These are phyloP conservation scores for Acronicta aceris DNA, from an alignment of 2,888 invertebrate genomes.

Conservation along the genomic window DNA sequence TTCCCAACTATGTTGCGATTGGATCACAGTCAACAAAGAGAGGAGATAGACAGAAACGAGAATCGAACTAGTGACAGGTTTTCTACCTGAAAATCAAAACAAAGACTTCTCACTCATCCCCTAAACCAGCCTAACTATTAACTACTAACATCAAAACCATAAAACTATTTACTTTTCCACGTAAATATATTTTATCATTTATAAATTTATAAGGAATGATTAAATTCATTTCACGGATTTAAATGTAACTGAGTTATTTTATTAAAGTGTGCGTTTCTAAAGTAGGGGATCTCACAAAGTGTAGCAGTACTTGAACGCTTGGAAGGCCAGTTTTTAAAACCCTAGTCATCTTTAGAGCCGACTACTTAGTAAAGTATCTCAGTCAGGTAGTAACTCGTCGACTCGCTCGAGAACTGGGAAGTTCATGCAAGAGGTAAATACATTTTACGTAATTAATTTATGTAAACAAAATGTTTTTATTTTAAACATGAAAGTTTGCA, in stretches of 20 bases:
- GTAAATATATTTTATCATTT: slow-evolving; percentile 32
- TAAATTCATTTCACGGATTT: slow-evolving; percentile 32
- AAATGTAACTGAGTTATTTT: slow-evolving; percentile 1
- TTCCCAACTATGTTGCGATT: too few species aligned
- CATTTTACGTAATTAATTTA: background rate
- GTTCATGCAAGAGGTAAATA: background rate
- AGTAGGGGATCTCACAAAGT: background rate
- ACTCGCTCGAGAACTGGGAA: background rate
- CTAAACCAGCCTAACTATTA: slow-evolving; percentile 1
- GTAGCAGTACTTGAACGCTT: background rate
- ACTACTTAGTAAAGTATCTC: slow-evolving; percentile 5
- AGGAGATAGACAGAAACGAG: too few species aligned
- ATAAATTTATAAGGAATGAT: slow-evolving; percentile 29
- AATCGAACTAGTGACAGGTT: too few species aligned
- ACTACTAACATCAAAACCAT: slow-evolving; percentile 26
- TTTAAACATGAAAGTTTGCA: too few species aligned
- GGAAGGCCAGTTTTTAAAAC: background rate
- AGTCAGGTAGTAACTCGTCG: background rate
- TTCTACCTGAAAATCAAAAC: too few species aligned
- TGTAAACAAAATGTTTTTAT: too few species aligned
- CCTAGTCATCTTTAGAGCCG: background rate
- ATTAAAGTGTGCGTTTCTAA: background rate
- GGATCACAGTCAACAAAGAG: too few species aligned
- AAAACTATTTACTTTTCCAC: slow-evolving; percentile 36
- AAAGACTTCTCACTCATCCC: background rate